These are phyloP conservation scores for Bactericera cockerelli DNA, from an alignment of 1,140 invertebrate species.

Conservation along the genomic window DNA sequence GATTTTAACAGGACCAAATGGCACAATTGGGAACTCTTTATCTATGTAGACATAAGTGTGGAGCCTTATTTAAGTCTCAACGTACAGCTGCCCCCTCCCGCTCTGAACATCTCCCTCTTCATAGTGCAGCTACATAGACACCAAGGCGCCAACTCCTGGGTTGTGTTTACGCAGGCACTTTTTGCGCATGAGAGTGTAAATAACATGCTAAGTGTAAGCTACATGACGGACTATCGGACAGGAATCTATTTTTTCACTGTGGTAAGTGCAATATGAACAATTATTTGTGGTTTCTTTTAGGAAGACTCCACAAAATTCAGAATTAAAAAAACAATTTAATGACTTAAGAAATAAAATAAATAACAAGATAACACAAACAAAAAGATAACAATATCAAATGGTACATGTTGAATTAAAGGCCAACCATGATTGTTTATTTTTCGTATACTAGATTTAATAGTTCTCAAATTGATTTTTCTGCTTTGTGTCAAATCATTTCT, in stretches of 20 bases:
- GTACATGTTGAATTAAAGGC: too few species aligned
- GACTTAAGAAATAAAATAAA: too few species aligned
- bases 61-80: background rate
- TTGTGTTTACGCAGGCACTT: background rate
- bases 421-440: too few species aligned
- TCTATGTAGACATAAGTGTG: slow-evolving; percentile 10
- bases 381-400: too few species aligned
- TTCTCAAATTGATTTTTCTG: too few species aligned
- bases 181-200: background rate
- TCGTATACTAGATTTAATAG: too few species aligned
- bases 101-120: background rate
- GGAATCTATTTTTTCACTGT: slow-evolving; percentile 12
- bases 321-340: too few species aligned
- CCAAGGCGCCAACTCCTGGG: slow-evolving; percentile 4
- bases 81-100: background rate
- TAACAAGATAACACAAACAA: too few species aligned
- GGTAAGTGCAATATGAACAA: too few species aligned
- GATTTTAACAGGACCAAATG: background rate
- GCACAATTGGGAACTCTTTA: slow-evolving; percentile 8
- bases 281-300: too few species aligned
- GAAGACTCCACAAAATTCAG: too few species aligned
- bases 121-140: background rate
- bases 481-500: too few species aligned
- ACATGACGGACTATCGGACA: background rate
- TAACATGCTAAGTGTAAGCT: background rate